These are phyloP conservation scores for Phoenicopterus ruber DNA, from an alignment of 2,113 vertebrate species.

Conservation along the genomic window DNA sequence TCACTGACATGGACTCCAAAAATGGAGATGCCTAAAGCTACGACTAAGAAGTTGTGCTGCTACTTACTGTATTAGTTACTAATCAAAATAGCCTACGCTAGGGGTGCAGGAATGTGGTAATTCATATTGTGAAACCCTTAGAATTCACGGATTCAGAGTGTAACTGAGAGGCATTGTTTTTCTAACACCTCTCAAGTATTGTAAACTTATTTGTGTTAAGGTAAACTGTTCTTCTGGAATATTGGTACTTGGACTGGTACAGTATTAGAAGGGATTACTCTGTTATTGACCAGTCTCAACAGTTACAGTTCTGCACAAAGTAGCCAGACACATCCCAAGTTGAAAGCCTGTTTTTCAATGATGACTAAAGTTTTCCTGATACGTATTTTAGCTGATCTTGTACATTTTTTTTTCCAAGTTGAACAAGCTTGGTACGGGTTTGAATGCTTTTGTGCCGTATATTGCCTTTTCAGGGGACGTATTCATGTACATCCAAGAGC, in stretches of 20 bases:
- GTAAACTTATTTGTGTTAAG: background rate
- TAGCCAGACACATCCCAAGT: background rate
- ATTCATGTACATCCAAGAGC: background rate
- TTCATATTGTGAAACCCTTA: background rate
- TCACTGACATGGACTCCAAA: constrained; percentile 26
- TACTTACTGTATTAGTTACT: constrained; percentile 6
- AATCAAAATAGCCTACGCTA: constrained; percentile 4
- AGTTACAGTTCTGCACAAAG: background rate
- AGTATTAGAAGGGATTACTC: background rate
- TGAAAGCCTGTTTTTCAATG: background rate
- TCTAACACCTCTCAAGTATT: background rate
- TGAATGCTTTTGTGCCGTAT: background rate
- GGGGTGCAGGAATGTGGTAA: constrained; percentile 2
- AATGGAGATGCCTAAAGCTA: constrained; percentile 60
- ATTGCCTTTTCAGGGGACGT: background rate
- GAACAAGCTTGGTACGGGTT: background rate
- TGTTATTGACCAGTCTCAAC: background rate
- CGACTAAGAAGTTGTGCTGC: constrained; percentile 29
- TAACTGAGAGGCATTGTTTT: background rate
- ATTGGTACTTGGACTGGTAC: background rate
- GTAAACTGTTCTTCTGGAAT: background rate
- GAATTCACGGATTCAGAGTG: background rate
- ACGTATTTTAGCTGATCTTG: background rate
- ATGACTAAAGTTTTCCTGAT: constrained; percentile 1
- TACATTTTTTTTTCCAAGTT: background rate